Conservation (phyloP, 2,113 vertebrate species). For the Camelus dromedarius region DNA sequence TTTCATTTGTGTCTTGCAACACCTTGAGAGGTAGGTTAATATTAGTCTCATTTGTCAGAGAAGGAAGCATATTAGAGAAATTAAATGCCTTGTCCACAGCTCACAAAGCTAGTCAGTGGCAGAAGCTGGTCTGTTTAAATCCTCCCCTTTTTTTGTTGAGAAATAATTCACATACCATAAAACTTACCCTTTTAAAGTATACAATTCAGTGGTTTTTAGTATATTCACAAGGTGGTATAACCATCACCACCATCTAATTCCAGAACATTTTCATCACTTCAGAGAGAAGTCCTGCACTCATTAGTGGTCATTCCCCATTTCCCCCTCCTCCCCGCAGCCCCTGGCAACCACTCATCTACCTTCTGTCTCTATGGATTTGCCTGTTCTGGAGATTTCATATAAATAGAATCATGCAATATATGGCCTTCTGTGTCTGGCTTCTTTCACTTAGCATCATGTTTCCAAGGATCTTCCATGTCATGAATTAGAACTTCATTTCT, state of each 20-base stretch:
- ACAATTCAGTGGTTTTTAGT: neutral
- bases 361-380: neutral
- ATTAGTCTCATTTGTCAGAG: neutral
- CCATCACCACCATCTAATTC: neutral
- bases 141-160: neutral
- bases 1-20: neutral
- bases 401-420: neutral
- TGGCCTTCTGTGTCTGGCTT: neutral
- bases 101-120: neutral
- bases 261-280: constrained; percentile 10
- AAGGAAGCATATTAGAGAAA: neutral
- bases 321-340: neutral
- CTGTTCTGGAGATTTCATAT: neutral
- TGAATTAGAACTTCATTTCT: neutral
- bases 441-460: neutral
- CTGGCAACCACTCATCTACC: neutral
- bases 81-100: constrained; percentile 4
- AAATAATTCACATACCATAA: neutral
- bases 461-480: neutral
- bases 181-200: neutral
- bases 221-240: neutral
- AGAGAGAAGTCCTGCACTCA: neutral
- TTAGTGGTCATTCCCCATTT: neutral
- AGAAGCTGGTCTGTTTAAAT: neutral
- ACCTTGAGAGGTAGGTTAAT: constrained; percentile 10